Base-by-base conservation (phyloP, 2,113 vertebrate species). In the Chiloscyllium plagiosum region DNA sequence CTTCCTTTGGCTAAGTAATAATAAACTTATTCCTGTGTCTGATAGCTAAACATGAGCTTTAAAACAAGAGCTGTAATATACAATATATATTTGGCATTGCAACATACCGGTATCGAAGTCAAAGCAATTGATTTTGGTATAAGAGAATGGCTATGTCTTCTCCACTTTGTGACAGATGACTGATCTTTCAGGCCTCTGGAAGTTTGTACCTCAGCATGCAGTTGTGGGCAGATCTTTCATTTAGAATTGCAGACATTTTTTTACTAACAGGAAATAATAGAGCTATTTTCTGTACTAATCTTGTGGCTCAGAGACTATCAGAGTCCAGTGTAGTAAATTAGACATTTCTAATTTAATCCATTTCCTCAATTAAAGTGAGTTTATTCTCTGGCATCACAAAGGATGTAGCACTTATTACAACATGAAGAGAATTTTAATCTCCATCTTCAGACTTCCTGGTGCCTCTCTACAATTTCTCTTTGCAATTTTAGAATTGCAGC, bases 361-460 rank as follows among this genome's bases (percentile, higher is more conserved):
- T 93, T 93, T 93, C n/a, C 65, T 93, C 90, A 66, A 66, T 66
- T 65, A 93, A 93, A 66, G 65, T 37, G 7, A 4, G 19, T 69
- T 8, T 69, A 20, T 12, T 68, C 2, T 37, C n/a, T 94, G 37
- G 65, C 92, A 12, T 33, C 92, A 47, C 92, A 69, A 68, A 94
- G 89, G 61, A 7, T 17, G 20, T 22, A 37, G 90, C 65, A 69
- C 90, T 94, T 94, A 42, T 69, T 47, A 69, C 37, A 94, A 69
- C 66, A 26, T n/a, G n/a, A 94, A 19, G 37, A 94, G 92, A 69
- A 94, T 94, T 42, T 94, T 47, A 94, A 69, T 94, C 92, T 66
- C 37, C 8, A 94, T 68, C 65, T 42, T 66, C 56, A 66, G 65
- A 10, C 90, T 37, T 42, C 66, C n/a, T 12, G 65, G 22, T 66